Conservation (phyloP, 2,113 vertebrate species). For the Xenopus tropicalis region UCB_Xtro_10.0 CM004446.2:116825001-116825500, state of each 20-base stretch:
- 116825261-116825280: constrained; percentile 43
- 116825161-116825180: constrained; percentile 36
- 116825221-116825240: constrained; percentile 50
- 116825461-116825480: too few relatives aligned
- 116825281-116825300: constrained; percentile 19
- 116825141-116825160: constrained; percentile 23
- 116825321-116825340: too few relatives aligned
- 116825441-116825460: too few relatives aligned
- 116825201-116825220: constrained; percentile 53
- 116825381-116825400: too few relatives aligned
- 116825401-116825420: too few relatives aligned
- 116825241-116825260: constrained; percentile 52
- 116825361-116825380: too few relatives aligned
- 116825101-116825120: not conserved
- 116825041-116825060: not conserved
- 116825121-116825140: not conserved
- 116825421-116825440: too few relatives aligned
- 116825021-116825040: not conserved
- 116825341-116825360: too few relatives aligned
- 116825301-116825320: too few relatives aligned
- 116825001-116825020: not conserved
- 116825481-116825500: too few relatives aligned
- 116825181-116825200: constrained; percentile 53
- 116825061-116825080: not conserved
- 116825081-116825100: not conserved